Evolutionary conservation across 2,113 vertebrate genomes (phyloP).

Genomic region (Spea bombifrons): DNA sequence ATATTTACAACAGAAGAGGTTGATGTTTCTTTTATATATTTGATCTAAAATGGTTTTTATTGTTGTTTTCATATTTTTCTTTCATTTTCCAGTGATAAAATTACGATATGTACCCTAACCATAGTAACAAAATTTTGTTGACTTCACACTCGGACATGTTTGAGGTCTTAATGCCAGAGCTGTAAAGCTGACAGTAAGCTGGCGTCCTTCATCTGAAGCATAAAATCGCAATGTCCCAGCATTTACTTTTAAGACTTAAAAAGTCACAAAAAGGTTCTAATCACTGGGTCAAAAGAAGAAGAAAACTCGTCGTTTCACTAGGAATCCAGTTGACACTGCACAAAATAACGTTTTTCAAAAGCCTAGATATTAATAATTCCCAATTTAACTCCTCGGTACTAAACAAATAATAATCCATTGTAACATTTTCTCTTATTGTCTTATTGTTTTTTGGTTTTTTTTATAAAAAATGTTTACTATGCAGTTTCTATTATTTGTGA

Average conservation of each 20-base stretch:
- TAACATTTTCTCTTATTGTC: no score
- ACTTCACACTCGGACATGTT: constrained; percentile 28
- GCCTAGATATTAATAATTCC: no score
- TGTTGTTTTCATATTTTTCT: neutral
- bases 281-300: constrained; percentile 15
- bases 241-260: constrained; percentile 18
- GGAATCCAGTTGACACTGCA: neutral
- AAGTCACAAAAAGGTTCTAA: constrained; percentile 17
- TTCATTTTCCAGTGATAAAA: neutral
- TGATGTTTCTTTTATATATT: no score
- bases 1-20: no score
- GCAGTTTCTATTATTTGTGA: no score
- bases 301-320: neutral
- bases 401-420: no score
- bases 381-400: no score
- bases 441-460: no score
- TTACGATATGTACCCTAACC: neutral
- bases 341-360: neutral
- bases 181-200: constrained; percentile 39
- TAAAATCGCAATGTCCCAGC: constrained; percentile 29
- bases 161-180: constrained; percentile 33
- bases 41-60: no score
- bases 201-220: constrained; percentile 31
- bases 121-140: constrained; percentile 35
- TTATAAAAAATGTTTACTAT: no score